Percentiles rank a stretch among this genome's conserved stretches.
These are phyloP conservation scores for Latheticus oryzae DNA, from an alignment of 2,888 invertebrate species.

Conservation along the genomic window DNA sequence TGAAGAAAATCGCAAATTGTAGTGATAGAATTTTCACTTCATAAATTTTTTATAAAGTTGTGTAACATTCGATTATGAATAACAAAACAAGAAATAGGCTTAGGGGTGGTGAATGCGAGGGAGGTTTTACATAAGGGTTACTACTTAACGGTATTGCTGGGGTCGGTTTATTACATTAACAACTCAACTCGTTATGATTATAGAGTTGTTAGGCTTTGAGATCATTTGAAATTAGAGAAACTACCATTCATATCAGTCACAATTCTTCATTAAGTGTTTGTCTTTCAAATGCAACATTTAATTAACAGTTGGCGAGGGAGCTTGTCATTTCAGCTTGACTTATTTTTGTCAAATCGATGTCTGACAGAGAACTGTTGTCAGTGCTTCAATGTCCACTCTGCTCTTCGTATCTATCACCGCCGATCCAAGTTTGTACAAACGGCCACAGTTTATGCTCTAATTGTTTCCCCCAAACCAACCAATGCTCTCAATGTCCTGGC, in stretches of 20 bases:
- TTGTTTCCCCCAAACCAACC: slow-evolving; percentile 17
- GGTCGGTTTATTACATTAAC: slow-evolving; percentile 65
- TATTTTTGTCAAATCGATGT: too few relatives aligned
- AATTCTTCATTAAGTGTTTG: slow-evolving; percentile 23
- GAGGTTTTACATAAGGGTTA: slow-evolving; percentile 53
- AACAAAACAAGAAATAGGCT: slow-evolving; percentile 45
- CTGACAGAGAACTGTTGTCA: slow-evolving; percentile 15
- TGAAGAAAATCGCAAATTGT: background rate
- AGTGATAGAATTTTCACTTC: slow-evolving; percentile 27
- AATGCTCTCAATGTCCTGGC: slow-evolving; percentile 28
- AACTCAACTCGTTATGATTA: slow-evolving; percentile 66
- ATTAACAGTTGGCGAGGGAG: too few relatives aligned
- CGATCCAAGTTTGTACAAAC: slow-evolving; percentile 30
- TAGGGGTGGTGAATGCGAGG: slow-evolving; percentile 42
- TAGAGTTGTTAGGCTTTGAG: slow-evolving; percentile 60
- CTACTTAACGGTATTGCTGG: slow-evolving; percentile 59
- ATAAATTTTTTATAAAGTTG: slow-evolving; percentile 49
- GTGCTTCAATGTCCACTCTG: slow-evolving; percentile 21
- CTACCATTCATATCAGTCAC: slow-evolving; percentile 44
- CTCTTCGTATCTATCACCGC: slow-evolving; percentile 24
- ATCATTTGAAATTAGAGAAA: slow-evolving; percentile 50
- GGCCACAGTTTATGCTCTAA: slow-evolving; percentile 30
- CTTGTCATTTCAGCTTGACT: too few relatives aligned
- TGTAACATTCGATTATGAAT: slow-evolving; percentile 52
- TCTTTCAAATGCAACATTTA: slow-evolving; percentile 16